phyloP scores from a whole-genome alignment of 2,113 vertebrate species.

The Pontoporia blainvillei region DNA sequence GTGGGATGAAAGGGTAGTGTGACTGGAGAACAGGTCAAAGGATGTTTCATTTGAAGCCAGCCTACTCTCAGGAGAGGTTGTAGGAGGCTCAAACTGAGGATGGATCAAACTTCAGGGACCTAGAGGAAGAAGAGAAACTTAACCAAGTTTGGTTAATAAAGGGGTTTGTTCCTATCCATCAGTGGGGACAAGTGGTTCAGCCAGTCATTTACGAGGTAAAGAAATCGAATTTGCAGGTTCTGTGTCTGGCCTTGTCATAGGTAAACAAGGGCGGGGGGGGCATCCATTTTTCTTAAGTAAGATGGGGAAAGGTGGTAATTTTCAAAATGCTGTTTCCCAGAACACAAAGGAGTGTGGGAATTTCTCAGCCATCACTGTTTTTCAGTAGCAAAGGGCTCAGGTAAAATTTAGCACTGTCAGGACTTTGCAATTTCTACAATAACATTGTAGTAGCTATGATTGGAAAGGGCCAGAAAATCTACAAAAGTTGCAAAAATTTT shows the following conservation, averaged over 20 bases:
- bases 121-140: neutral
- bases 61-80: neutral
- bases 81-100: neutral
- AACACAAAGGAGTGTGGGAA: neutral
- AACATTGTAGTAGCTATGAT: neutral
- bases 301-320: neutral
- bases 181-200: neutral
- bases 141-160: neutral
- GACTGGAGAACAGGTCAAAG: neutral
- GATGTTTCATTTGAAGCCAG: neutral
- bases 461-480: neutral
- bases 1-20: neutral
- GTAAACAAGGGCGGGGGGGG: neutral
- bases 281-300: neutral
- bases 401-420: neutral
- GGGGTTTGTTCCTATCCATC: neutral
- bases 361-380: neutral
- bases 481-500: neutral
- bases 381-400: neutral
- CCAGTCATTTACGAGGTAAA: neutral
- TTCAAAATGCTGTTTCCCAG: neutral
- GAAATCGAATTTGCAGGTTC: neutral
- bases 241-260: neutral
- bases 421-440: neutral
- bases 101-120: neutral